Evolutionary conservation across 2,888 invertebrate genomes (phyloP).

Genomic region (Julus scanicus): DNA sequence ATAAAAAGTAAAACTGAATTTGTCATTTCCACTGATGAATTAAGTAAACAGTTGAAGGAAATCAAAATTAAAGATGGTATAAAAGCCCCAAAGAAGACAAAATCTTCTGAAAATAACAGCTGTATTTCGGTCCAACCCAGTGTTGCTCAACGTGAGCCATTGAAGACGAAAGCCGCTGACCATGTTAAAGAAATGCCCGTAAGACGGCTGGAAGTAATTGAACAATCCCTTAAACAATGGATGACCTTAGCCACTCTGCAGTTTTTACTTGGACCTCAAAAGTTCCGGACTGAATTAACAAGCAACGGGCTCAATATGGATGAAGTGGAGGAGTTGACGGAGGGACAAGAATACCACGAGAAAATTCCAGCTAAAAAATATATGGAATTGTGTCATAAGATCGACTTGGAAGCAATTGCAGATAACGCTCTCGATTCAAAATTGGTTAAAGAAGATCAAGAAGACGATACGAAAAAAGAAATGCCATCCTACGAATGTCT

Average conservation of each 20-base stretch:
- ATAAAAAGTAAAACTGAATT: constrained; percentile 9
- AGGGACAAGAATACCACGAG: background rate
- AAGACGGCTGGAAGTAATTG: constrained; percentile 38
- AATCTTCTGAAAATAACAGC: background rate
- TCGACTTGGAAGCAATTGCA: constrained; percentile 53
- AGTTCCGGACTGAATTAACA: background rate
- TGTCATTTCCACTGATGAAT: background rate
- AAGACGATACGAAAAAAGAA: background rate
- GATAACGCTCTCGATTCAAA: constrained; percentile 56
- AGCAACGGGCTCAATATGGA: background rate
- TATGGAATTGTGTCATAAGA: background rate
- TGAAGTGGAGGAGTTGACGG: background rate
- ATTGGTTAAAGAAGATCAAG: constrained; percentile 56
- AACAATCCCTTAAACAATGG: constrained; percentile 45
- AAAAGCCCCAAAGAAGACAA: background rate
- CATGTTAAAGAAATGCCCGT: background rate
- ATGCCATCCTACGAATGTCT: constrained; percentile 27
- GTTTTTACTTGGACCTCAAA: constrained; percentile 46
- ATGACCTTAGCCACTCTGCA: constrained; percentile 44
- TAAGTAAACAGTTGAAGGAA: background rate
- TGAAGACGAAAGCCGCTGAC: no score
- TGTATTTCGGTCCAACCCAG: no score
- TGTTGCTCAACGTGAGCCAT: no score
- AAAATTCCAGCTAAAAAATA: background rate
- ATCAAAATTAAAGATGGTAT: background rate